Evolutionary conservation across 2,888 invertebrate species (phyloP).

Genomic region (Zootermopsis nevadensis): DNA sequence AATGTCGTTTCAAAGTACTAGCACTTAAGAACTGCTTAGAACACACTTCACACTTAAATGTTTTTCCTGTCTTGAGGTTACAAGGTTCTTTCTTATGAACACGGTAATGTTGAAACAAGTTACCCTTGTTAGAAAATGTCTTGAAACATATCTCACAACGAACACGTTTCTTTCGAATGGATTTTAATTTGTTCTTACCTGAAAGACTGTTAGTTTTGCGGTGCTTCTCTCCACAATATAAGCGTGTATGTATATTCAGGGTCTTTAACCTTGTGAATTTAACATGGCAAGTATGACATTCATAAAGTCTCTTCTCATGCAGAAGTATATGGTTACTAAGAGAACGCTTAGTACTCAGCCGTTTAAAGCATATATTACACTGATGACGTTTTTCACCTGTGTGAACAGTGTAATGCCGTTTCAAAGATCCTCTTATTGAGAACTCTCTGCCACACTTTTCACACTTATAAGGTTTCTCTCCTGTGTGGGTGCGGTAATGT

Average conservation of each 20-base stretch:
- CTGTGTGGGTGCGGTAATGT: constrained; percentile 74
- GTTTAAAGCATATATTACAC: neutral
- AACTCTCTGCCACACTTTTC: constrained; percentile 70
- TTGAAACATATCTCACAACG: neutral
- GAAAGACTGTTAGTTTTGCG: too few relatives aligned
- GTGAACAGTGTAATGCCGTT: constrained; percentile 74
- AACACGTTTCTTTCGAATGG: neutral
- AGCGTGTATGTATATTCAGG: neutral
- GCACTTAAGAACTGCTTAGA: too few relatives aligned
- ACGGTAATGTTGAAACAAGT: neutral
- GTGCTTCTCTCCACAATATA: neutral
- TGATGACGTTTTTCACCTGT: constrained; percentile 63
- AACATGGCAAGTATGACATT: too few relatives aligned
- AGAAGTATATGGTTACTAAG: too few relatives aligned
- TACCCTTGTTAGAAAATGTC: neutral
- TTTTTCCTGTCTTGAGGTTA: too few relatives aligned
- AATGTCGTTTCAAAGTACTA: too few relatives aligned
- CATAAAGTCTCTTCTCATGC: too few relatives aligned
- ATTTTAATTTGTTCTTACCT: too few relatives aligned
- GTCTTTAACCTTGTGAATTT: neutral
- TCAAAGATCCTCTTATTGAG: constrained; percentile 74
- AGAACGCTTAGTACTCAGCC: neutral
- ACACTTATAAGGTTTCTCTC: constrained; percentile 72
- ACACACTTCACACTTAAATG: neutral
- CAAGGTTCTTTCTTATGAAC: too few relatives aligned